phyloP scores from a whole-genome alignment of 1,140 invertebrate species.

The Uloborus diversus region DNA sequence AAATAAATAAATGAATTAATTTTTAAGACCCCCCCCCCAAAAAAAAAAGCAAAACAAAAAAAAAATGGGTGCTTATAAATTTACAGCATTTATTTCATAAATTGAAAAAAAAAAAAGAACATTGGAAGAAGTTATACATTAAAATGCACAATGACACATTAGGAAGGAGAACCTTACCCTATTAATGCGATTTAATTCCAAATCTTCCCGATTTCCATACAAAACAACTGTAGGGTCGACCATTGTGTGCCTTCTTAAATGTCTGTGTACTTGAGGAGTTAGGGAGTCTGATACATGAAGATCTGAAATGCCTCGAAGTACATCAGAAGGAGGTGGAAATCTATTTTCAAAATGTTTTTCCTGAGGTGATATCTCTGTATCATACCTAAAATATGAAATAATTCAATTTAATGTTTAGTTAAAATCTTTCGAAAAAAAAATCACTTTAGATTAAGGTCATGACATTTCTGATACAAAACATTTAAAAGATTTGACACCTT shows the following conservation, averaged over 20 bases:
- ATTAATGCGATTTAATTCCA: conserved; percentile 39
- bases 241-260: conserved; percentile 49
- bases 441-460: no score
- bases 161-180: no score
- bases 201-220: conserved; percentile 19
- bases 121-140: no score
- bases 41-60: no score
- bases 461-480: no score
- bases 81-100: no score
- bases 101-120: no score
- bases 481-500: no score
- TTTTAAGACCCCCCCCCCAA: no score
- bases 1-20: no score
- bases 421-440: background rate
- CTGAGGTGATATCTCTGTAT: conserved; percentile 4
- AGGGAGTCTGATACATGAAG: conserved; percentile 27
- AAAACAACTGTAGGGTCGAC: conserved; percentile 29
- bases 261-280: conserved; percentile 37
- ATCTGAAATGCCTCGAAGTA: conserved; percentile 13
- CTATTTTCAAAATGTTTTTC: conserved; percentile 1
- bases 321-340: conserved; percentile 16
- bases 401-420: background rate
- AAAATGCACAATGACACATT: no score
- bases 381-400: conserved; percentile 27
- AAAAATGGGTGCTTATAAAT: no score